Percentiles rank a stretch among this genome's conserved stretches.
Evolutionary conservation across 2,797 vertebrate species (phyloP).

Genomic region (Schizopygopsis malacanthus): DNA sequence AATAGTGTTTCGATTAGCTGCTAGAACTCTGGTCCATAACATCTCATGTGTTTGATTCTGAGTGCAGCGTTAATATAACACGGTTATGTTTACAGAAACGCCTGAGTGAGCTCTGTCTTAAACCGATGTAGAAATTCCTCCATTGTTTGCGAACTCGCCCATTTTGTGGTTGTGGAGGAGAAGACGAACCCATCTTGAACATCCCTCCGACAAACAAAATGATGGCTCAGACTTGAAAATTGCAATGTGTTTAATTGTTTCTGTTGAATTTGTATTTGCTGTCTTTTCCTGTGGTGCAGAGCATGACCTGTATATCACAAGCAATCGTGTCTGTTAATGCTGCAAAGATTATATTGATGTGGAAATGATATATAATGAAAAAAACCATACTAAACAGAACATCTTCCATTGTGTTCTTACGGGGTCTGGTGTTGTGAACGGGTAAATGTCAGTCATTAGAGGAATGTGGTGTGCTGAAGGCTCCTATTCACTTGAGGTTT

Average conservation of each 20-base stretch:
- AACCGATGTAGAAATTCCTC: conserved; percentile 17
- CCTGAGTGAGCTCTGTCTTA: conserved; percentile 17
- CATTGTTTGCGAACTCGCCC: neutral
- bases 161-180: neutral
- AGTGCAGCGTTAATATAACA: conserved; percentile 49
- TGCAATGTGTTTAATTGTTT: conserved; percentile 7
- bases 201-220: conserved; percentile 8
- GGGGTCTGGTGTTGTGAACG: neutral
- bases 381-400: conserved; percentile 62
- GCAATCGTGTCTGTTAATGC: conserved; percentile 60
- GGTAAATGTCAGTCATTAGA: conserved; percentile 7
- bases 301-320: conserved; percentile 73
- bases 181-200: neutral
- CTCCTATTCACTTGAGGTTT: conserved; percentile 16
- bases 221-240: neutral
- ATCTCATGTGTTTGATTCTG: conserved; percentile 60
- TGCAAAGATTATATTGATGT: conserved; percentile 70
- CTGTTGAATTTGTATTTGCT: conserved; percentile 37
- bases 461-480: conserved; percentile 6
- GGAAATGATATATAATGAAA: conserved; percentile 70
- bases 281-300: conserved; percentile 63
- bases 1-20: conserved; percentile 48
- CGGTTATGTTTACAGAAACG: conserved; percentile 48
- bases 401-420: conserved; percentile 32
- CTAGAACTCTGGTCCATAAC: conserved; percentile 53